Conservation (phyloP, 1,140 invertebrate species). For the Eupristina koningsbergeri region DNA sequence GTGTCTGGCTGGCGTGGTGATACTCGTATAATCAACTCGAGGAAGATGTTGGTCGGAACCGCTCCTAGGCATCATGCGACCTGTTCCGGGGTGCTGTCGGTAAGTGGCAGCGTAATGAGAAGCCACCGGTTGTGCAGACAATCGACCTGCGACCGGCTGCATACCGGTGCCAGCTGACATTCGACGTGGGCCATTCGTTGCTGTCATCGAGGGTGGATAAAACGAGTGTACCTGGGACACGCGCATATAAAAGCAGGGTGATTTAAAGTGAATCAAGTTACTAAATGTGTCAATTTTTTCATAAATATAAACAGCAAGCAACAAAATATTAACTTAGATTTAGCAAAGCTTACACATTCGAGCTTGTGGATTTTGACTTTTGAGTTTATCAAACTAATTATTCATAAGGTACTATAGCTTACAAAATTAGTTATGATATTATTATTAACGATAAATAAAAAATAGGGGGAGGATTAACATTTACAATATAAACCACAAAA, state of each 20-base stretch:
- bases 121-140: constrained; percentile 65
- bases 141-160: constrained; percentile 65
- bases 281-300: neutral
- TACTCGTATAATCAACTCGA: constrained; percentile 81
- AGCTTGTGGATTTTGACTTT: neutral
- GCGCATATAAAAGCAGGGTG: neutral
- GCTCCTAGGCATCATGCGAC: constrained; percentile 82
- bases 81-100: constrained; percentile 68
- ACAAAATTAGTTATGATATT: too few species aligned
- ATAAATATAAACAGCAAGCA: neutral
- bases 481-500: too few species aligned
- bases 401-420: neutral
- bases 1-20: constrained; percentile 80
- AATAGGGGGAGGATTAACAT: too few species aligned
- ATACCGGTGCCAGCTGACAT: constrained; percentile 76
- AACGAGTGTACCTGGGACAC: constrained; percentile 81
- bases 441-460: too few species aligned
- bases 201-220: constrained; percentile 77
- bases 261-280: neutral
- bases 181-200: constrained; percentile 72
- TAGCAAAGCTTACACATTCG: constrained; percentile 14
- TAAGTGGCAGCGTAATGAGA: constrained; percentile 68
- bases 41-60: constrained; percentile 90
- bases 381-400: neutral
- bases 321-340: neutral